These are phyloP conservation scores for Entomobrya proxima DNA, from an alignment of 2,888 invertebrate genomes.

Conservation along the genomic window DNA sequence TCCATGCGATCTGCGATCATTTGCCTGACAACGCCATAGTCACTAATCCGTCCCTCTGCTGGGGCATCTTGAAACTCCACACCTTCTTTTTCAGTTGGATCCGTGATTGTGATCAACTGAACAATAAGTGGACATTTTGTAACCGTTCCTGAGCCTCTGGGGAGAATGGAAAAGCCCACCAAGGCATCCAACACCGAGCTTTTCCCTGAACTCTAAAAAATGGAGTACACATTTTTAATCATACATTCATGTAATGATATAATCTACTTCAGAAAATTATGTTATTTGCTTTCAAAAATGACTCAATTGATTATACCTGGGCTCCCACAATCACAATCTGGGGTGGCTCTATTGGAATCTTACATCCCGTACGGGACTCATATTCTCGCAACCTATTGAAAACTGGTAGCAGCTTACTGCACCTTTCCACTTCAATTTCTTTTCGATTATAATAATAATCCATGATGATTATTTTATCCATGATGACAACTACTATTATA, in stretches of 20 bases:
- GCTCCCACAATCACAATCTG: slow-evolving; percentile 40
- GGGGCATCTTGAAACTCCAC: slow-evolving; percentile 44
- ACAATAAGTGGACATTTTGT: slow-evolving; percentile 61
- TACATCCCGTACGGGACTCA: background rate
- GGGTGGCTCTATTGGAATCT: slow-evolving; percentile 13
- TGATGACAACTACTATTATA: no score
- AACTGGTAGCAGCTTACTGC: no score
- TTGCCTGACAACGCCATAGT: slow-evolving; percentile 18
- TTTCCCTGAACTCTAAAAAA: slow-evolving; percentile 42
- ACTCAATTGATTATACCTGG: no score
- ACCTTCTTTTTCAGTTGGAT: slow-evolving; percentile 12
- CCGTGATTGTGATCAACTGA: slow-evolving; percentile 32
- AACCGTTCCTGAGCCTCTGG: slow-evolving; percentile 36
- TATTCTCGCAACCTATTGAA: slow-evolving; percentile 1
- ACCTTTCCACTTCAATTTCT: slow-evolving; percentile 8
- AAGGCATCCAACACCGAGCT: slow-evolving; percentile 44
- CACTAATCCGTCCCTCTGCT: slow-evolving; percentile 17
- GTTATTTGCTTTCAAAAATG: no score
- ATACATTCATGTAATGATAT: no score
- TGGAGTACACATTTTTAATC: no score
- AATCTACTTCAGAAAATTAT: no score
- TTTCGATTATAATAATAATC: background rate
- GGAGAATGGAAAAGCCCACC: slow-evolving; percentile 20
- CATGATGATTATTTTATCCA: no score
- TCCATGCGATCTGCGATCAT: slow-evolving; percentile 28